Evolutionary conservation across 2,797 vertebrate genomes (phyloP).

Genomic region (Epinephelus malabaricus): DNA sequence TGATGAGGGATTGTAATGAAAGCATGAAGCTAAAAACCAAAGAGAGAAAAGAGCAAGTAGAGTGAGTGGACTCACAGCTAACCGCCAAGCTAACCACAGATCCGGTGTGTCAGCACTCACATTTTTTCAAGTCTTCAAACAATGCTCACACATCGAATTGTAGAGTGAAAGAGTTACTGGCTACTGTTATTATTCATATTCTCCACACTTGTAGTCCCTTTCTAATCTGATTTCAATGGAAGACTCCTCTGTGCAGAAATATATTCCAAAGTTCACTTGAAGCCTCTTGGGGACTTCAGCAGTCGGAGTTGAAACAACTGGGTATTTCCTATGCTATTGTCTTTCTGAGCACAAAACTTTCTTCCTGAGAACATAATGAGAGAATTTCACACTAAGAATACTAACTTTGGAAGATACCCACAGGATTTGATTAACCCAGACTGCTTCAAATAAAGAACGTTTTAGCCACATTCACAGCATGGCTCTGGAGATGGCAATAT

Average conservation of each 20-base stretch:
- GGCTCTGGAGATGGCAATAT: too few relatives aligned
- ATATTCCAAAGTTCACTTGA: background rate
- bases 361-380: background rate
- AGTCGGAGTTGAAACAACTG: too few relatives aligned
- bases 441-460: background rate
- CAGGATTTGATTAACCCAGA: background rate
- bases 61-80: conserved; percentile 15
- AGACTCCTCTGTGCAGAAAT: background rate
- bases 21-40: conserved; percentile 30
- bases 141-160: background rate
- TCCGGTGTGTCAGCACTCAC: background rate
- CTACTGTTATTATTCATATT: background rate
- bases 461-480: too few relatives aligned
- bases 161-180: background rate
- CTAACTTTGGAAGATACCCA: background rate
- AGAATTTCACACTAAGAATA: background rate
- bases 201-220: background rate
- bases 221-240: background rate
- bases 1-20: conserved; percentile 14
- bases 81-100: conserved; percentile 35
- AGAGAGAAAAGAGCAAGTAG: conserved; percentile 37
- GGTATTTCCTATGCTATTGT: background rate
- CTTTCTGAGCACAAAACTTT: background rate
- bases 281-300: background rate
- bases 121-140: background rate